phyloP scores from a whole-genome alignment of 2,797 vertebrate genomes.

The Cyprinodon diabolis region DNA sequence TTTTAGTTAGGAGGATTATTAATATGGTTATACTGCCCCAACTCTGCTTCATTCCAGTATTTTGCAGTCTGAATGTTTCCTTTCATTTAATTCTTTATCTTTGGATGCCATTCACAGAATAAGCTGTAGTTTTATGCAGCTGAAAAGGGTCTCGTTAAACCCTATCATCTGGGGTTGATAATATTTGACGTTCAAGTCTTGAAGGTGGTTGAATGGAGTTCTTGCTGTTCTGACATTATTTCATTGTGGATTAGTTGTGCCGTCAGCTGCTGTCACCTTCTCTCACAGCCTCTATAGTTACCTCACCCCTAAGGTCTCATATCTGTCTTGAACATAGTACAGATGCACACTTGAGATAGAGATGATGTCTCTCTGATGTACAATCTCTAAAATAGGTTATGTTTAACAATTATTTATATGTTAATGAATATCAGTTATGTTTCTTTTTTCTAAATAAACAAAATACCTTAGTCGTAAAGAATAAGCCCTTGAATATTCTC shows the following conservation, averaged over 20 bases:
- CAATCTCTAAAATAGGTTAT: background rate
- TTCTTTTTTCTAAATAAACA: background rate
- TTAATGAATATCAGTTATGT: too few relatives aligned
- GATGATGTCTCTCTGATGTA: background rate
- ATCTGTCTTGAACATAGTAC: background rate
- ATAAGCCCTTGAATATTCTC: too few relatives aligned
- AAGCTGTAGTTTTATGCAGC: background rate
- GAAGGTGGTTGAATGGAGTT: background rate
- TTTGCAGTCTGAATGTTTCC: background rate
- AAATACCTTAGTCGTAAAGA: background rate
- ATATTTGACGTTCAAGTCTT: too few relatives aligned
- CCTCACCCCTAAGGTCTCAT: slow-evolving; percentile 14
- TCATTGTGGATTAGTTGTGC: slow-evolving; percentile 12
- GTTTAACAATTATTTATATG: background rate
- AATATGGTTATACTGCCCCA: background rate
- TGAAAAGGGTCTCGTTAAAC: background rate
- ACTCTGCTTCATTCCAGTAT: background rate
- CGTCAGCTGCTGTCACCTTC: slow-evolving; percentile 48
- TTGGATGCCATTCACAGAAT: background rate
- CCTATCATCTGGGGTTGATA: too few relatives aligned
- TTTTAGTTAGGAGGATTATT: background rate
- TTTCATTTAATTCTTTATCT: too few relatives aligned
- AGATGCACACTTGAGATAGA: too few relatives aligned
- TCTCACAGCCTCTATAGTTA: slow-evolving; percentile 32
- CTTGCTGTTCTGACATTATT: slow-evolving; percentile 22